Conservation (phyloP, 2,888 invertebrate species). For the Micropterix aruncella region DNA sequence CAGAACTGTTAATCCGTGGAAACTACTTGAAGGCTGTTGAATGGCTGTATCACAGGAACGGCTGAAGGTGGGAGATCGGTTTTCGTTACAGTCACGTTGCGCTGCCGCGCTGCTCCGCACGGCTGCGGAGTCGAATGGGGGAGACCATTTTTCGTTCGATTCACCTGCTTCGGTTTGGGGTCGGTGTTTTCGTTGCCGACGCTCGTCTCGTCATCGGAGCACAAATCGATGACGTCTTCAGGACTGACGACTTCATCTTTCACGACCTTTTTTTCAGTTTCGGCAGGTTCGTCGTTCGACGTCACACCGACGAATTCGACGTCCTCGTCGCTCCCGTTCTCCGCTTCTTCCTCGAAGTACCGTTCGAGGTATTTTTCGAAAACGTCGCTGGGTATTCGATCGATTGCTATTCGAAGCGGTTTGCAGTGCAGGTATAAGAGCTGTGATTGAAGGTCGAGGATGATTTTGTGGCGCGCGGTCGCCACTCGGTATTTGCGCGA, state of each 20-base stretch:
- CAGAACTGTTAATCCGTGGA: no score
- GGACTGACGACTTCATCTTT: constrained; percentile 19
- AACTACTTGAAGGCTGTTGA: constrained; percentile 35
- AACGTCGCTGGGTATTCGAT: constrained; percentile 26
- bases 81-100: background rate
- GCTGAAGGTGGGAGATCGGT: constrained; percentile 23
- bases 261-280: constrained; percentile 21
- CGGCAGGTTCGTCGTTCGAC: constrained; percentile 13
- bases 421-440: constrained; percentile 35
- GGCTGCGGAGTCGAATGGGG: constrained; percentile 27
- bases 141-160: constrained; percentile 28
- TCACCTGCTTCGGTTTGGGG: constrained; percentile 27
- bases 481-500: constrained; percentile 28
- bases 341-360: constrained; percentile 21
- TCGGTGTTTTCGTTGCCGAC: constrained; percentile 32
- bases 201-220: constrained; percentile 47
- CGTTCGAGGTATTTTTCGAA: constrained; percentile 29
- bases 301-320: constrained; percentile 28
- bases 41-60: constrained; percentile 28
- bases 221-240: constrained; percentile 50
- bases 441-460: constrained; percentile 32
- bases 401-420: constrained; percentile 30
- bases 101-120: constrained; percentile 26
- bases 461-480: constrained; percentile 26
- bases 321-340: constrained; percentile 22